Base-by-base conservation (phyloP, 2,113 vertebrate genomes). In the Eurystomus gularis region DNA sequence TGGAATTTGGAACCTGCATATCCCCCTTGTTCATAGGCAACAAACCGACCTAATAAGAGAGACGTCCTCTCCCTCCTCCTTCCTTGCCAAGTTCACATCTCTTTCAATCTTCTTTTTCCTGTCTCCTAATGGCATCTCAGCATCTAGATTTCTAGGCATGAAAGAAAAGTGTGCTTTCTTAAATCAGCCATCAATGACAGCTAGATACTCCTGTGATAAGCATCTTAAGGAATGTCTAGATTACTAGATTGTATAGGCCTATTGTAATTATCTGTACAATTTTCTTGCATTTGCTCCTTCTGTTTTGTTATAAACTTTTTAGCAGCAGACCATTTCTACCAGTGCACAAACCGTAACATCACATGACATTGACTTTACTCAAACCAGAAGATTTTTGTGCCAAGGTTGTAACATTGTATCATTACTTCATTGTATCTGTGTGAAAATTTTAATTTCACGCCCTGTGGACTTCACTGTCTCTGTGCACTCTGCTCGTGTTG, bases 401-500 rank as follows among this genome's bases (percentile, higher is more conserved):
- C 96, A 97, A 93, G 92, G 89, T 94, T 96, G 75, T 94, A 97
- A 77, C 88, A 90, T 88, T 95, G 54, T 96, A 96, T 95, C 90
- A 80, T 97, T 94, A 96, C 88, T 96, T 98, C 93, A 93, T 97
- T 97, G 93, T 97, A 97, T 97, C 92, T 92, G 7, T 78, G 69
- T 95, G 94, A 96, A 97, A 95, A 97, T 97, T 97, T 98, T 97
- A 97, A 97, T 98, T 98, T 98, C 97, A 97, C 35, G 62, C 94
- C 95, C 95, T 97, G 70, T 10, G 90, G 96, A 96, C 96, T 97
- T 97, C 95, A 94, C 85, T 94, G 82, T 96, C 94, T 96, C 86
- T 89, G 80, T 97, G 86, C 89, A 71, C 87, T 96, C 94, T 97
- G 64, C 69, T 96, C 10, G 20, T 95, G 57, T 96, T 95, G 93